Conservation (phyloP, 2,797 vertebrate genomes). For the Paramormyrops hopkinsi region DNA sequence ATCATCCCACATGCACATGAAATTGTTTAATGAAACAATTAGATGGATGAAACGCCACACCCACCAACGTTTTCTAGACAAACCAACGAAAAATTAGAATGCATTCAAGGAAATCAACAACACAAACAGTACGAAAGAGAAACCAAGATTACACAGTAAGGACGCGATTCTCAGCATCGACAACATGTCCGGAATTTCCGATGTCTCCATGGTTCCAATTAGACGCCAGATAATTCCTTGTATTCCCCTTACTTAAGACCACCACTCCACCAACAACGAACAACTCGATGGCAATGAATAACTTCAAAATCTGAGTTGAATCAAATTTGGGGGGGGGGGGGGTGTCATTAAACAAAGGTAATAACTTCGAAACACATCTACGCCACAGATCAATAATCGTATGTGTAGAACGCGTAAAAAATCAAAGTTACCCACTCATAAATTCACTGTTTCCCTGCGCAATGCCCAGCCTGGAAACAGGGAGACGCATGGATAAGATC, state of each 20-base stretch:
- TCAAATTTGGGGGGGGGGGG: not conserved
- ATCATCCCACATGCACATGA: not conserved
- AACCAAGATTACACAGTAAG: not conserved
- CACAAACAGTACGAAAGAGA: not conserved
- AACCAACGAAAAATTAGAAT: not conserved
- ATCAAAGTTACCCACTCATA: not conserved
- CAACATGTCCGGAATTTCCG: not conserved
- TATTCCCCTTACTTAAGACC: not conserved
- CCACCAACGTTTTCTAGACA: not conserved
- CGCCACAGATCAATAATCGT: not conserved
- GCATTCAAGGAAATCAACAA: not conserved
- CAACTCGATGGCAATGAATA: not conserved
- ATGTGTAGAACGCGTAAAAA: not conserved
- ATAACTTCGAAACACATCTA: not conserved
- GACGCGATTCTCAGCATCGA: not conserved
- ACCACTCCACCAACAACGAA: not conserved
- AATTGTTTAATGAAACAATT: constrained; percentile 3
- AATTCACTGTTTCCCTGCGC: not conserved
- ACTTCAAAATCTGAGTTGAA: not conserved
- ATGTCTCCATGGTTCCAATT: not conserved
- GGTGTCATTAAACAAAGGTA: not conserved
- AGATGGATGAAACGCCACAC: not conserved
- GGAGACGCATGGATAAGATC: not conserved
- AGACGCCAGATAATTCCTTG: not conserved
- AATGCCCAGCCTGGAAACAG: not conserved